These are phyloP conservation scores for Vicugna pacos DNA, from an alignment of 2,113 vertebrate genomes.

Conservation along the genomic window DNA sequence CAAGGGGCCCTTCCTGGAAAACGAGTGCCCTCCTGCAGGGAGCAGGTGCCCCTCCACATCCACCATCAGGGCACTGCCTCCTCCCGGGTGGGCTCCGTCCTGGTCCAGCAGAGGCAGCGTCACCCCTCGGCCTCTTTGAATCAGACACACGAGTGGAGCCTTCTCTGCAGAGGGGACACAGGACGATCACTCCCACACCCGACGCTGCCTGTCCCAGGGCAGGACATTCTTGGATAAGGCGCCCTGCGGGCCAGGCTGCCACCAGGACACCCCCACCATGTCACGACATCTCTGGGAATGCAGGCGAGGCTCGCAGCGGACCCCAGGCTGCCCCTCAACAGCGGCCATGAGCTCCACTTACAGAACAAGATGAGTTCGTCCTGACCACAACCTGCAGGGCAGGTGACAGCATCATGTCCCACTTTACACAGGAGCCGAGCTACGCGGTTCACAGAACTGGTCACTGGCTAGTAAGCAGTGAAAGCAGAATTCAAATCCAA, in stretches of 20 bases:
- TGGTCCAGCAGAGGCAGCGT: fast-evolving
- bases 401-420: neutral
- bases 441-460: neutral
- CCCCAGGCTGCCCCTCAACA: neutral
- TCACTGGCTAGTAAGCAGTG: neutral
- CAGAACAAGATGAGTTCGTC: neutral
- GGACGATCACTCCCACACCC: neutral
- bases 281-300: neutral
- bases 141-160: neutral
- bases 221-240: neutral
- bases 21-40: neutral
- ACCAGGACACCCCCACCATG: neutral
- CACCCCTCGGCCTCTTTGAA: neutral
- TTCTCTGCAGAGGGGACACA: neutral
- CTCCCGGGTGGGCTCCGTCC: fast-evolving
- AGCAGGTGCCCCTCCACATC: neutral
- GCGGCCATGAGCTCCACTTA: neutral
- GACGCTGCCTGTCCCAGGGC: neutral
- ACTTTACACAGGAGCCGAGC: neutral
- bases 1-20: neutral
- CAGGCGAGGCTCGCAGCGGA: too few species aligned
- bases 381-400: neutral
- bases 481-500: neutral
- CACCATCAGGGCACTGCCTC: fast-evolving
- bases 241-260: neutral